These are phyloP conservation scores for Brachypalpus laphriformis DNA, from an alignment of 2,888 invertebrate genomes.

Conservation along the genomic window DNA sequence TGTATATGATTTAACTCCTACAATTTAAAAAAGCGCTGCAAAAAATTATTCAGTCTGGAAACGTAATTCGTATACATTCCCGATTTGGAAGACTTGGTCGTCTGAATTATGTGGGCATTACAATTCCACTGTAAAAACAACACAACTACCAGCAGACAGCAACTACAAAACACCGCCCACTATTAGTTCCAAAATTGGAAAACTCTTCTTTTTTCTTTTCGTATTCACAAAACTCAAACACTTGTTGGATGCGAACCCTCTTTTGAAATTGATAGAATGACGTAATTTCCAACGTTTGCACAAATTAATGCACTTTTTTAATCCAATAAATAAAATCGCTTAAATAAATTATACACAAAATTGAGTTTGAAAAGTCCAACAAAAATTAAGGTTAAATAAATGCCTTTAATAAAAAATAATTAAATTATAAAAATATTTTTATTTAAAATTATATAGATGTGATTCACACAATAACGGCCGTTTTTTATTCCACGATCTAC, in stretches of 20 bases:
- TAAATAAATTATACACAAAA: constrained; percentile 1
- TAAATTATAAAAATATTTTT: neutral
- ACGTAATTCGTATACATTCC: constrained; percentile 28
- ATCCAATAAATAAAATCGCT: neutral
- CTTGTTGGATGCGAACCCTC: constrained; percentile 7
- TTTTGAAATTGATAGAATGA: constrained; percentile 33
- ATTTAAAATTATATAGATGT: constrained; percentile 2
- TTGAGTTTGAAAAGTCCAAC: neutral
- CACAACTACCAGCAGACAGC: constrained; percentile 8
- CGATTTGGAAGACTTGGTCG: constrained; percentile 36
- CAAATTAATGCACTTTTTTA: neutral
- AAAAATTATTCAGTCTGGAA: constrained; percentile 28
- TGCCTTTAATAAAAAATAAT: neutral
- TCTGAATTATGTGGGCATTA: constrained; percentile 23
- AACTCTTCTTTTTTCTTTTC: neutral
- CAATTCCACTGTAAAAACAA: neutral
- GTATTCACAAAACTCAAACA: constrained; percentile 2
- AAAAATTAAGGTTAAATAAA: neutral
- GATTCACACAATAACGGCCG: constrained; percentile 12
- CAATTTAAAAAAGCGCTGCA: neutral
- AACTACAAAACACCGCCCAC: constrained; percentile 59
- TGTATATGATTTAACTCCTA: constrained; percentile 11
- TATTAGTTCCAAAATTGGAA: constrained; percentile 25
- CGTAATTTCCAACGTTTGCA: constrained; percentile 31
- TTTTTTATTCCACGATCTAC: constrained; percentile 33